Percentiles rank a stretch among this genome's conserved stretches.
These are phyloP conservation scores for Malaclemys terrapin DNA, from an alignment of 2,113 vertebrate species.

Conservation along the genomic window DNA sequence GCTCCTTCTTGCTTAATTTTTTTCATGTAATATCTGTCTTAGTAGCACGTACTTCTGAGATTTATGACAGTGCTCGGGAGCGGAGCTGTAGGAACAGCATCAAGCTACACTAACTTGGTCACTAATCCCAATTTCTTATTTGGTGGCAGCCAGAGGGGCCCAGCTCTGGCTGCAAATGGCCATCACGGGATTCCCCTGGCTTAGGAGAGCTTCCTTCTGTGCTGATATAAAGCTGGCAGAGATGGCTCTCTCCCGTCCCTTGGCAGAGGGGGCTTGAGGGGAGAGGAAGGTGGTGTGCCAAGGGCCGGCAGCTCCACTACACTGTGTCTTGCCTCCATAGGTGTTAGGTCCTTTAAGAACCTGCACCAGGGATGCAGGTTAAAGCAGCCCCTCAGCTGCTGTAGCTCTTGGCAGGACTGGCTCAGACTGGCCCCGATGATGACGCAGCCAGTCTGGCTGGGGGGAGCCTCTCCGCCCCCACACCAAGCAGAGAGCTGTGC, in stretches of 20 bases:
- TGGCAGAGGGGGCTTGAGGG: background rate
- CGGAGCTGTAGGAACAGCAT: background rate
- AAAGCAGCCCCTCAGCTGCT: no score
- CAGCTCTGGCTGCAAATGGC: background rate
- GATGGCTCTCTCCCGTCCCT: background rate
- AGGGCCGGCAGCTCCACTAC: background rate
- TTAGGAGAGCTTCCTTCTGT: background rate
- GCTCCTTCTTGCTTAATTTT: background rate
- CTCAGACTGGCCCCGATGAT: no score
- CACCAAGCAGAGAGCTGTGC: background rate
- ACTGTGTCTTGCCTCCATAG: background rate
- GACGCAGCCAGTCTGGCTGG: no score
- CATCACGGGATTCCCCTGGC: background rate
- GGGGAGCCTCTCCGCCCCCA: no score
- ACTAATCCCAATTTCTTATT: background rate
- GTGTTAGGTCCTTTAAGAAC: background rate
- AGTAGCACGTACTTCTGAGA: accelerated
- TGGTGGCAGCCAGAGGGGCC: background rate
- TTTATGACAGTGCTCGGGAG: background rate
- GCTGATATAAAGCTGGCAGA: background rate
- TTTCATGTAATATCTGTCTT: no score
- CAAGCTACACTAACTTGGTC: background rate
- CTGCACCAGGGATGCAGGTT: no score
- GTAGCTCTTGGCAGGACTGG: no score
- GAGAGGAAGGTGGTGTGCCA: background rate